Base-by-base conservation (phyloP, 2,113 vertebrate species). In the Actenoides lindsayi region DNA sequence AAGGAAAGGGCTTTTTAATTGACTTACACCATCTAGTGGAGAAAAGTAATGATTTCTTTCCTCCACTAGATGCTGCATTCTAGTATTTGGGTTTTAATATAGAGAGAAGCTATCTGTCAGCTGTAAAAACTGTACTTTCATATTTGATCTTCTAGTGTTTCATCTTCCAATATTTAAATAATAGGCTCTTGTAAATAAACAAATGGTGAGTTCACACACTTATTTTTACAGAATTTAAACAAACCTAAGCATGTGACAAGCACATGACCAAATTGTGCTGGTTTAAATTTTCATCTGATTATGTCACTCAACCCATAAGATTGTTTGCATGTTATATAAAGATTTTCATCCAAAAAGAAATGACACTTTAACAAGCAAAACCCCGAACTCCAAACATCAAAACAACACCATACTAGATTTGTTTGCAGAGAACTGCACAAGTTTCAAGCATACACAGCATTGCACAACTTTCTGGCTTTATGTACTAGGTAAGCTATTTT, bases 21-120 rank as follows among this genome's bases (percentile, higher is more conserved):
- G 41, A 81, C 64, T 71, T 86, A 62, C 94, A 67, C 90, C 94
- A 94, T 67, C 97, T 96, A 95, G 94, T 91, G 94, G 96, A 65
- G 18, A 91, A 77, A 82, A 82, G 27, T 20, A 42, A 56, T 64
- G 10, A 82, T 35, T 90, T 74, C 9, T 10, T 77, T 76, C 35
- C 37, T 33, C 21, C 25, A 51, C 13, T 31, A 54, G 31, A 9
- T 19, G 9, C 4, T 39, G 46, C 80, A 60, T 57, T 74, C 5
- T 31, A 54, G 2, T 71, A 81, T 19, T n/a, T 28, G 13, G 2
- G 11, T 41, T 92, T 68, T 65, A 41, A 17, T 17, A 46, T 0
- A 82, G 12, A 86, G 85, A 65, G 11, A 57, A 50, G 44, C 23
- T 37, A 50, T 3, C 3, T 11, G 6, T 51, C 44, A 71, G 42